Conservation (phyloP, 2,888 invertebrate species). For the Acanthosepion lycidas region DNA sequence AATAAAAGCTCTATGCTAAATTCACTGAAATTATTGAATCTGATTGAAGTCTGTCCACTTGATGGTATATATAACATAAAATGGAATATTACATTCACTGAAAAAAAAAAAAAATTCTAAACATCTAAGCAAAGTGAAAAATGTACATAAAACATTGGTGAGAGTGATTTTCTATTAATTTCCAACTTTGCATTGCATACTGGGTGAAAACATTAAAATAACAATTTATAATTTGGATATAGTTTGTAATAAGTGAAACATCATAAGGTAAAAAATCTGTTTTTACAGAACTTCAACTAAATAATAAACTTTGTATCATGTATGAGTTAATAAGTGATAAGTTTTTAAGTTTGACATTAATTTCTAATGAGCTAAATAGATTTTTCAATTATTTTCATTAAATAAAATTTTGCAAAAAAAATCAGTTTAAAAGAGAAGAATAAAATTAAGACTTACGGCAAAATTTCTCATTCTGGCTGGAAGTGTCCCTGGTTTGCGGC, state of each 20-base stretch:
- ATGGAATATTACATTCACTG: not conserved
- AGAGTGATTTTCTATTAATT: not conserved
- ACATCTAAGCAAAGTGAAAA: not conserved
- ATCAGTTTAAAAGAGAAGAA: not conserved
- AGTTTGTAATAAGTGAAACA: not conserved
- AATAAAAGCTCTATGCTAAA: too few species aligned
- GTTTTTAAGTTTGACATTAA: too few species aligned
- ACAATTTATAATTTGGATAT: not conserved
- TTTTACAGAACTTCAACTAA: too few species aligned
- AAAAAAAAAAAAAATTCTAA: constrained; percentile 17
- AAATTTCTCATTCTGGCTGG: constrained; percentile 46
- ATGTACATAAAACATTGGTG: not conserved
- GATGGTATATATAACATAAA: not conserved
- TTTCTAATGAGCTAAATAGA: too few species aligned
- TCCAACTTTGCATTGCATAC: not conserved
- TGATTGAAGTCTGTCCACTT: not conserved
- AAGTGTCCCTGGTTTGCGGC: constrained; percentile 45
- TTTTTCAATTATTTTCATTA: too few species aligned
- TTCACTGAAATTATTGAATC: not conserved
- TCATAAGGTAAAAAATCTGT: too few species aligned
- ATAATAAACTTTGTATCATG: too few species aligned
- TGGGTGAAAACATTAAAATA: not conserved
- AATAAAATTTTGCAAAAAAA: not conserved
- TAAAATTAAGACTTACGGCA: not conserved
- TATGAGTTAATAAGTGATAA: too few species aligned